Evolutionary conservation across 2,888 invertebrate genomes (phyloP).

Genomic region (Harpalus rubripes): DNA sequence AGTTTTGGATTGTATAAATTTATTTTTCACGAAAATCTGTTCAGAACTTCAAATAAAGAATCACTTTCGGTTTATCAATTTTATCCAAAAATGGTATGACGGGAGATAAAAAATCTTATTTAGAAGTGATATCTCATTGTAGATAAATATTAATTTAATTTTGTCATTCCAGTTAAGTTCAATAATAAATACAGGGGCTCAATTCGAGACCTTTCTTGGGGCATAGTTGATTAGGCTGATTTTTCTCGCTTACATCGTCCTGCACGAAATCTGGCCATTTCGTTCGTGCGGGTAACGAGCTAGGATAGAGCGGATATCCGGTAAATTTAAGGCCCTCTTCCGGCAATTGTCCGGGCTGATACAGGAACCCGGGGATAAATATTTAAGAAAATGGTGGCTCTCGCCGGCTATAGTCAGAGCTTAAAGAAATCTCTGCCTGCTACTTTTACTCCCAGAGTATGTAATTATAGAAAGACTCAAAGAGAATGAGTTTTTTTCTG

Average conservation of each 20-base stretch:
- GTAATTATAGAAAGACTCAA: background rate
- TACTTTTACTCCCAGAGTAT: background rate
- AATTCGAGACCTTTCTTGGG: too few relatives aligned
- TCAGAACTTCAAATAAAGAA: too few relatives aligned
- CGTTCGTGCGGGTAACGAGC: conserved; percentile 13
- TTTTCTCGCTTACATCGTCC: background rate
- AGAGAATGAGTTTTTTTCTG: background rate
- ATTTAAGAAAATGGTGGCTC: conserved; percentile 57
- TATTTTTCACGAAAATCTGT: too few relatives aligned
- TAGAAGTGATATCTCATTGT: too few relatives aligned
- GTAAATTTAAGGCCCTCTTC: conserved; percentile 44
- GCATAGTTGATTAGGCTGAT: background rate
- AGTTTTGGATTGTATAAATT: too few relatives aligned
- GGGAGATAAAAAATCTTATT: too few relatives aligned
- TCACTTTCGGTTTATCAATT: too few relatives aligned
- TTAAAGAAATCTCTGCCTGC: conserved; percentile 23
- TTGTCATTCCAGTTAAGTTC: too few relatives aligned
- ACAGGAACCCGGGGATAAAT: conserved; percentile 57
- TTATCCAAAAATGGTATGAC: too few relatives aligned
- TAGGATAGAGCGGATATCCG: conserved; percentile 32
- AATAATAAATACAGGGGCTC: too few relatives aligned
- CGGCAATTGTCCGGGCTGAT: conserved; percentile 59
- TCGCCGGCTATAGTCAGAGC: background rate
- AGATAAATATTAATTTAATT: too few relatives aligned
- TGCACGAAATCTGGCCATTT: background rate